Conservation (phyloP, 64 coral and sea anemone genomes). For the Catalaphyllia jardinei region DNA sequence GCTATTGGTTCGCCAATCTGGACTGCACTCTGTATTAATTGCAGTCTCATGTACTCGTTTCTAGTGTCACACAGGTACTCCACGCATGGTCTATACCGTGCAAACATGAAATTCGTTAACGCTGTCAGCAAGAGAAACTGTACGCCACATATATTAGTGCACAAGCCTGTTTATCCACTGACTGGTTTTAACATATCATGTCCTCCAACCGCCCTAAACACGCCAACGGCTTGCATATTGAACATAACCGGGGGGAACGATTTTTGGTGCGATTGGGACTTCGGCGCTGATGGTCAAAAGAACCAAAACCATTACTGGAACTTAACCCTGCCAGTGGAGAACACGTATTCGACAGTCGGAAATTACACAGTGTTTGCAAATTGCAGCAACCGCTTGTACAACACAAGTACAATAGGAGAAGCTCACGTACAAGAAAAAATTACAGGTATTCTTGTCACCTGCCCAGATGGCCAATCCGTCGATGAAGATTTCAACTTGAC, state of each 20-base stretch:
- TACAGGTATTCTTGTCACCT: neutral
- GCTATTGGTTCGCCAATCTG: neutral
- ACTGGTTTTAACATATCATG: slow-evolving; percentile 34
- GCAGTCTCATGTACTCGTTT: neutral
- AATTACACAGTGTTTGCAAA: slow-evolving; percentile 39
- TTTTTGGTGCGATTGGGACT: slow-evolving; percentile 75
- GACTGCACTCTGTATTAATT: neutral
- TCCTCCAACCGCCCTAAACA: slow-evolving; percentile 10
- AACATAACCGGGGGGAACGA: slow-evolving; percentile 61
- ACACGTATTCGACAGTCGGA: slow-evolving; percentile 20
- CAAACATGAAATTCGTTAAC: slow-evolving; percentile 64
- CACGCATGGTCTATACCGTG: slow-evolving; percentile 7
- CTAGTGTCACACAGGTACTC: slow-evolving; percentile 22
- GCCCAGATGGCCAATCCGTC: slow-evolving; percentile 18
- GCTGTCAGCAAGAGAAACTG: slow-evolving; percentile 44
- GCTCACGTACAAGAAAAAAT: slow-evolving; percentile 61
- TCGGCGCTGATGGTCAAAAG: slow-evolving; percentile 44
- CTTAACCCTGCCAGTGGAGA: slow-evolving; percentile 5
- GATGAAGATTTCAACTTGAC: neutral
- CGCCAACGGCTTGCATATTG: slow-evolving; percentile 43
- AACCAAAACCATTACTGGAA: slow-evolving; percentile 45
- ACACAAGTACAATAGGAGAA: neutral
- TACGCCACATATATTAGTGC: slow-evolving; percentile 29
- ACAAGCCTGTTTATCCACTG: slow-evolving; percentile 75
- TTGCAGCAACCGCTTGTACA: slow-evolving; percentile 70